Evolutionary conservation across 2,113 vertebrate species (phyloP).

Genomic region (Perognathus longimembris): DNA sequence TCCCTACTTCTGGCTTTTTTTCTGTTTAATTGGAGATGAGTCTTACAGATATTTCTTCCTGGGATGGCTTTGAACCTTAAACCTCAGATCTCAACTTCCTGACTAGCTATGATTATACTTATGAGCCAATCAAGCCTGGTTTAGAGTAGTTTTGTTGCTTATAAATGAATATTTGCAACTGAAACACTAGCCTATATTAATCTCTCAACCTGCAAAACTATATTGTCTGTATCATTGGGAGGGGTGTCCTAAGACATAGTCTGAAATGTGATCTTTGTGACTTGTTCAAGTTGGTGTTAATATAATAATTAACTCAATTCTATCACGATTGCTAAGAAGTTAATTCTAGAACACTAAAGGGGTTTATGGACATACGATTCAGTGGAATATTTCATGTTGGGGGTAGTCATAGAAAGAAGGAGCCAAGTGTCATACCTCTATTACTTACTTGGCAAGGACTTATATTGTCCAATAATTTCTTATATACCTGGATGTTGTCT

Average conservation of each 20-base stretch:
- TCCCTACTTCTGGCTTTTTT: too few species aligned
- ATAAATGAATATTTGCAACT: background rate
- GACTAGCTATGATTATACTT: too few species aligned
- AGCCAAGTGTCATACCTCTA: background rate
- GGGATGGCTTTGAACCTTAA: too few species aligned
- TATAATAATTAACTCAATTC: background rate
- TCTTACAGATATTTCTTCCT: too few species aligned
- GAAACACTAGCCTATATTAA: background rate
- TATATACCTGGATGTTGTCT: background rate
- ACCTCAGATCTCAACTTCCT: too few species aligned
- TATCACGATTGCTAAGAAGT: conserved; percentile 1
- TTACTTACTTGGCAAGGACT: conserved; percentile 40
- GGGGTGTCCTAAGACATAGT: background rate
- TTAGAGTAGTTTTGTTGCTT: background rate
- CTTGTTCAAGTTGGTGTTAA: conserved; percentile 36
- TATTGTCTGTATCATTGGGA: background rate
- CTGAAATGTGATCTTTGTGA: conserved; percentile 27
- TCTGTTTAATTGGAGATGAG: too few species aligned
- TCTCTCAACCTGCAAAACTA: background rate
- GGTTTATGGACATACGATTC: background rate
- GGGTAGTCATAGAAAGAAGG: background rate
- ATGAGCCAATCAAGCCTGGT: background rate
- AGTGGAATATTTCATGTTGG: background rate
- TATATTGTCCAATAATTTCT: background rate
- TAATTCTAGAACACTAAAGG: background rate